These are phyloP conservation scores for Anas bahamensis DNA, from an alignment of 2,797 vertebrate genomes.

Conservation along the genomic window DNA sequence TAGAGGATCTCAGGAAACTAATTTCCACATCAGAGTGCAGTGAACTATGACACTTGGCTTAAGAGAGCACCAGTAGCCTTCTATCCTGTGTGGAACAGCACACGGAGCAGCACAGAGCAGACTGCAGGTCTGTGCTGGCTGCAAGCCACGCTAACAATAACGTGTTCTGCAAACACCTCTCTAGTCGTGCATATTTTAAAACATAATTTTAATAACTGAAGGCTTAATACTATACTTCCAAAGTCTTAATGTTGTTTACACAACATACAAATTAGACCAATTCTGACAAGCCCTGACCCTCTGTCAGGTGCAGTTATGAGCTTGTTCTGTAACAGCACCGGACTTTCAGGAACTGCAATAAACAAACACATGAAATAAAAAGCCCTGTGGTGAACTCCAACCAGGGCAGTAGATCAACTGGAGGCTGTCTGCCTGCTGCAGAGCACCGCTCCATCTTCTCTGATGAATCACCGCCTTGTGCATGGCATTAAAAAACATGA, in stretches of 20 bases:
- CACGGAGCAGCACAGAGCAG: background rate
- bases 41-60: background rate
- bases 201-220: background rate
- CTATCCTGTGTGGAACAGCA: background rate
- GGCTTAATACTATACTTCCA: constrained; percentile 8
- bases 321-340: constrained; percentile 25
- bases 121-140: background rate
- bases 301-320: constrained; percentile 8
- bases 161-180: background rate
- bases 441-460: constrained; percentile 27
- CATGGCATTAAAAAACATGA: constrained; percentile 66
- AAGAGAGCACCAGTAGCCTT: background rate
- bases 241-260: background rate
- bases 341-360: constrained; percentile 70
- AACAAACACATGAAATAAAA: constrained; percentile 55
- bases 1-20: background rate
- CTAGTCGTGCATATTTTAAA: background rate
- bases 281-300: constrained; percentile 33
- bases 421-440: constrained; percentile 41
- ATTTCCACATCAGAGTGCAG: background rate
- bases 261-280: background rate
- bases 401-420: constrained; percentile 7
- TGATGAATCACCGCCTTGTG: constrained; percentile 25
- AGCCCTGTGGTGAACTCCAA: background rate
- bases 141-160: background rate